Evolutionary conservation across 2,888 invertebrate species (phyloP), one percentile per base, ranked within the genome.

Genomic region (Oscheius sp.): DNA sequence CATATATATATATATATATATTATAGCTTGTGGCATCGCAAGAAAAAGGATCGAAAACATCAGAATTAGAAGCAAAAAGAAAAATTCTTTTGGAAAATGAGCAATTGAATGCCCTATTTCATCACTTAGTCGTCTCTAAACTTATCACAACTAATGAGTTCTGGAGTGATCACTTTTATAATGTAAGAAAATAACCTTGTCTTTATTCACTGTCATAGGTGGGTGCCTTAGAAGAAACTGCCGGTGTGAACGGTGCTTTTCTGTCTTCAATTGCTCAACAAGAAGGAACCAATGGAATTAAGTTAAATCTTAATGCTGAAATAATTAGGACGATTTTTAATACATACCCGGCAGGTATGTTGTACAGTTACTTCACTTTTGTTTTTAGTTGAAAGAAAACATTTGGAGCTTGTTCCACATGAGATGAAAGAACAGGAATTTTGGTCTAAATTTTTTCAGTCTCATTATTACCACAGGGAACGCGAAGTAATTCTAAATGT

Each of bases 361-460:
- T 30, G 12, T 26, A 20, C n/a, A 26, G 36, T 22, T 20, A 57
- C 17, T 2, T 28, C 32, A 26, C 0, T 24, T 14, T 1, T 26
- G 2, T 47, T 68, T 47, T 41, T 82, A 78, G 98, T 98, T 0
- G 92, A 94, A 86, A 92, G 92, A 89, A 97, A 97, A 90, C 95
- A 97, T 87, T 89, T 92, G 68, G 97, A 98, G 87, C 92, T 94
- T 88, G 98, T 99, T 38, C 98, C 98, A 32, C 90, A 92, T 74
- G 94, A 94, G 89, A 90, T 97, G 90, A 91, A 92, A 0, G 98
- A 98, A 88, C 91, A 93, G 0, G 95, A 96, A 86, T 99, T 99
- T 89, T 99, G 98, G 98, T 95, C 94, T 14, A 93, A 95, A 86
- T 99, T 99, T 89, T 98, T 98, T 89, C 97, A 98, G 87, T 97